phyloP scores from a whole-genome alignment of 2,888 invertebrate genomes.

The Stenodera caucasica region DNA sequence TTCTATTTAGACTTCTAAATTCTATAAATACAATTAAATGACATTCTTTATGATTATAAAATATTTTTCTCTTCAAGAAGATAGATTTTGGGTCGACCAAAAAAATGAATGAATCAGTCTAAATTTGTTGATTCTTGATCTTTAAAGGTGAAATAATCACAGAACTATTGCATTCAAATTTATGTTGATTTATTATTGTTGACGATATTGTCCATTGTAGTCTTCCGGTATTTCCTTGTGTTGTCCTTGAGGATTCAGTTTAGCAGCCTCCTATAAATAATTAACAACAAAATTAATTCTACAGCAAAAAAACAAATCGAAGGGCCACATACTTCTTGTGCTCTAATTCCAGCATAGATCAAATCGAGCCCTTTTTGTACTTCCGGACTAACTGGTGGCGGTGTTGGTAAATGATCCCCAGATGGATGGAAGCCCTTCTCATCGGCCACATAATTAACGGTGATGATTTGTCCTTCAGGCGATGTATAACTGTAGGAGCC shows the following conservation, averaged over 20 bases:
- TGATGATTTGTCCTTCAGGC: constrained; percentile 76
- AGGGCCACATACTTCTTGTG: constrained; percentile 63
- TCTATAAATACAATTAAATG: too few species aligned
- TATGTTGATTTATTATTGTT: constrained; percentile 47
- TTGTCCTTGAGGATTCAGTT: constrained; percentile 60
- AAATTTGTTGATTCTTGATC: background rate
- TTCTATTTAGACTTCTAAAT: too few species aligned
- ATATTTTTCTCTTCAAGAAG: too few species aligned
- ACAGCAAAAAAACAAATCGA: too few species aligned
- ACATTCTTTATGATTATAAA: too few species aligned
- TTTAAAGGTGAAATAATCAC: background rate
- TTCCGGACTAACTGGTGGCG: constrained; percentile 80
- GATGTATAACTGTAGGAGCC: constrained; percentile 80
- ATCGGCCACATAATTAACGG: constrained; percentile 78
- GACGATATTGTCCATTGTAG: constrained; percentile 67
- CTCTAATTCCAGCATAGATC: constrained; percentile 80
- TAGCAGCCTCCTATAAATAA: constrained; percentile 62
- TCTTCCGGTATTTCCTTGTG: constrained; percentile 58
- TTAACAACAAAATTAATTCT: too few species aligned
- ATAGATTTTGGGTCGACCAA: too few species aligned
- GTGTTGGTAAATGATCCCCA: constrained; percentile 82
- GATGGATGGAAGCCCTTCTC: constrained; percentile 80
- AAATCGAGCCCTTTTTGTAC: constrained; percentile 86
- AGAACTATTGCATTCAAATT: background rate
- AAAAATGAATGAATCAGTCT: too few species aligned